Percentiles rank a stretch among this genome's conserved stretches.
These are phyloP conservation scores for Holotrichia oblita DNA, from an alignment of 1,140 invertebrate species.

Conservation along the genomic window DNA sequence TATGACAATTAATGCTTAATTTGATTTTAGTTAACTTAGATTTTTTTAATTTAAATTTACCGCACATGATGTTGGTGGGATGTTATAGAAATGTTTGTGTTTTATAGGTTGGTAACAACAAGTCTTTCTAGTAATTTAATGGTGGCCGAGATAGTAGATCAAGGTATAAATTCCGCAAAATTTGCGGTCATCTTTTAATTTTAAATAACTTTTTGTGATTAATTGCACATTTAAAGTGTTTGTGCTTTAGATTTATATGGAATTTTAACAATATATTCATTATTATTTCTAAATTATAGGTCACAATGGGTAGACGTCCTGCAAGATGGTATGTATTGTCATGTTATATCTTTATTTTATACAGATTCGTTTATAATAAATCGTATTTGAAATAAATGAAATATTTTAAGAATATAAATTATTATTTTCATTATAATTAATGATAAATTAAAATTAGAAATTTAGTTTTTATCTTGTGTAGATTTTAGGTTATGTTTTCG, in stretches of 20 bases:
- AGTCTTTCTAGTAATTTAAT: not conserved
- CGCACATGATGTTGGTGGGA: not conserved
- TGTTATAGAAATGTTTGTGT: not conserved
- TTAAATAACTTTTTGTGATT: not conserved
- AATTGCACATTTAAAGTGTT: not conserved
- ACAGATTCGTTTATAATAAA: not conserved
- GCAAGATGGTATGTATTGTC: conserved; percentile 59
- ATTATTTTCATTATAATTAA: no score
- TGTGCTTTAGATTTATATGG: not conserved
- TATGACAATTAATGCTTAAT: conserved; percentile 25
- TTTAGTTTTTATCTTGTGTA: no score
- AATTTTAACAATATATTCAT: not conserved
- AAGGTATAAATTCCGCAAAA: conserved; percentile 9
- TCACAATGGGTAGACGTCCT: conserved; percentile 59
- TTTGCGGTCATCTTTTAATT: not conserved
- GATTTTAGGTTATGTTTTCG: not conserved
- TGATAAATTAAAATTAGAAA: no score
- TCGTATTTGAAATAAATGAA: no score
- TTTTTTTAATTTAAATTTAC: not conserved
- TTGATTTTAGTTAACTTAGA: not conserved
- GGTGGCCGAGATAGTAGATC: not conserved
- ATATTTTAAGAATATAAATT: no score
- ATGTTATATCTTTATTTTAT: conserved; percentile 42
- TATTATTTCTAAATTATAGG: not conserved
- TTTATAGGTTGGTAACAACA: not conserved